Evolutionary conservation across 2,797 vertebrate species (phyloP).

Genomic region (Urophycis tenuis): DNA sequence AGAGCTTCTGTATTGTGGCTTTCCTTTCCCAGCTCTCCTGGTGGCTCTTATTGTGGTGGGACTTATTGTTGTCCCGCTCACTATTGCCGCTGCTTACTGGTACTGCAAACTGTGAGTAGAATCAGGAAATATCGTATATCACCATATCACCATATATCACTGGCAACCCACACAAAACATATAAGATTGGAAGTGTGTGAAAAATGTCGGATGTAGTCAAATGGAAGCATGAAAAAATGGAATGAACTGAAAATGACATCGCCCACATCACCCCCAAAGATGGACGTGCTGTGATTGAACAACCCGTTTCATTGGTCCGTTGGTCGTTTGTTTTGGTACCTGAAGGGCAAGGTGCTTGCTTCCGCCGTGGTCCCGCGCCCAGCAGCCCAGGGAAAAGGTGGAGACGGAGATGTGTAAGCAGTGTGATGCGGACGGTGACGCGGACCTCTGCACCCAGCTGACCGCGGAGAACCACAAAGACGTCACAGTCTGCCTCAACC

Average conservation of each 20-base stretch:
- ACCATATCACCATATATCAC: not conserved
- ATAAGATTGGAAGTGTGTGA: not conserved
- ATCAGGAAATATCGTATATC: not conserved
- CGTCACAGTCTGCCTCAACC: conserved; percentile 48
- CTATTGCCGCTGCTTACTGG: conserved; percentile 34
- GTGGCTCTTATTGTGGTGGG: conserved; percentile 37
- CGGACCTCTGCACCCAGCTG: conserved; percentile 24
- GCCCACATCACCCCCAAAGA: no score
- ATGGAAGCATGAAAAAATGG: no score
- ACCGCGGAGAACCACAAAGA: conserved; percentile 34
- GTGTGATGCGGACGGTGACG: conserved; percentile 27
- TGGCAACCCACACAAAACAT: no score
- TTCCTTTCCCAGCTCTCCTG: conserved; percentile 33
- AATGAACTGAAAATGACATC: no score
- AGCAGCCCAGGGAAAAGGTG: conserved; percentile 29
- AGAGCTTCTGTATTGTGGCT: not conserved
- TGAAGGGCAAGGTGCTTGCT: not conserved
- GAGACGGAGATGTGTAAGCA: conserved; percentile 67
- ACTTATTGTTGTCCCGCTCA: conserved; percentile 37
- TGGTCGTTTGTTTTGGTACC: not conserved
- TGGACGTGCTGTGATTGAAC: not conserved
- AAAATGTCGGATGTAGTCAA: not conserved
- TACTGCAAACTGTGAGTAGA: conserved; percentile 59
- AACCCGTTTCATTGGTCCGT: not conserved
- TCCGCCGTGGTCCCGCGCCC: conserved; percentile 25